Percentiles rank a stretch among this genome's conserved stretches.
Conservation (phyloP, 2,888 invertebrate species). For the Julus scandinavius region DNA sequence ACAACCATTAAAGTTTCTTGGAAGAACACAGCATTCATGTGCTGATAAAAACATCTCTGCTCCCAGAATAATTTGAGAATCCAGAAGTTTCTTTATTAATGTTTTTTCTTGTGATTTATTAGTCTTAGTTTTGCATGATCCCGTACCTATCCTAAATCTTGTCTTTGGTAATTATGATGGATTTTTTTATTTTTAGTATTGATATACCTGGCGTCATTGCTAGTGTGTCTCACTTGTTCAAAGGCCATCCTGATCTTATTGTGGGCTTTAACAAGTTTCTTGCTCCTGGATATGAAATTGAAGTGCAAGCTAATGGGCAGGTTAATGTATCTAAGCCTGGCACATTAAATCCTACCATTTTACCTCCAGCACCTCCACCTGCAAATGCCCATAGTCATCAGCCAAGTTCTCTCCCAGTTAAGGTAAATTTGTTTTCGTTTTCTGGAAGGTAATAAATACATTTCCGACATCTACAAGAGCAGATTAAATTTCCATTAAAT, state of each 20-base stretch:
- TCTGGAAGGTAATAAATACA: no score
- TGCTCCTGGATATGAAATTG: constrained; percentile 99
- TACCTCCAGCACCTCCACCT: constrained; percentile 61
- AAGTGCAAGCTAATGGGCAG: constrained; percentile 93
- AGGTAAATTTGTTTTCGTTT: constrained; percentile 47
- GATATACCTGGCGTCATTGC: constrained; percentile 98
- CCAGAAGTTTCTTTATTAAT: no score
- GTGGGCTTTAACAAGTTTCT: constrained; percentile 99
- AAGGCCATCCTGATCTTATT: constrained; percentile 96
- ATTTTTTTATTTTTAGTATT: constrained; percentile 72
- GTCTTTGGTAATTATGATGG: not conserved
- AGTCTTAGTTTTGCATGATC: no score
- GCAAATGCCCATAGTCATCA: constrained; percentile 52
- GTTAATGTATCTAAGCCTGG: constrained; percentile 82
- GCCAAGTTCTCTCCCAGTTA: constrained; percentile 65
- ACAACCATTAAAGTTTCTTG: no score
- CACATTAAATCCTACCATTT: constrained; percentile 67
- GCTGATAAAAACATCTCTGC: no score
- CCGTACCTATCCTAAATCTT: not conserved
- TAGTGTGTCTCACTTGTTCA: constrained; percentile 93
- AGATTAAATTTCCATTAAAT: no score
- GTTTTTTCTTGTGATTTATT: no score
- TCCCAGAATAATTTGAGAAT: no score
- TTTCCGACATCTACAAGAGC: no score
- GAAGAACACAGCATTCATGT: no score